phyloP scores from a whole-genome alignment of 2,113 vertebrate species.

The Dromas ardeola region DNA sequence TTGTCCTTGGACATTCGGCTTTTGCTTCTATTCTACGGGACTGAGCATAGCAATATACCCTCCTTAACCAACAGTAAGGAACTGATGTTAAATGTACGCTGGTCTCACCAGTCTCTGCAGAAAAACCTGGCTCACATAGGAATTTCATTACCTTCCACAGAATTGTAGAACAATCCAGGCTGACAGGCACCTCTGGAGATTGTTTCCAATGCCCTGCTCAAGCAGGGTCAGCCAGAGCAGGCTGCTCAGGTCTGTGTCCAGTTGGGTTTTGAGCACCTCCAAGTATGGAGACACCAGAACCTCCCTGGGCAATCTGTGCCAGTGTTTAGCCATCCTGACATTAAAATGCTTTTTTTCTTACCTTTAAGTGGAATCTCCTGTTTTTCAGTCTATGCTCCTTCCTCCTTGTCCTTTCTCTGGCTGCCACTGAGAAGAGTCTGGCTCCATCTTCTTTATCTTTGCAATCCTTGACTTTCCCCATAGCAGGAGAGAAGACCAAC shows the following conservation, averaged over 20 bases:
- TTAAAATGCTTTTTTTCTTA: not conserved
- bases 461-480: not conserved
- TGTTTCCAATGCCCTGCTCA: not conserved
- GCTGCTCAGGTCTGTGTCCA: not conserved
- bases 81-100: not conserved
- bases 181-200: not conserved
- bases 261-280: not conserved
- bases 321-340: not conserved
- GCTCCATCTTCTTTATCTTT: not conserved
- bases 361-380: not conserved
- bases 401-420: not conserved
- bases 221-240: not conserved
- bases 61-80: not conserved
- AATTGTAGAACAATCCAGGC: not conserved
- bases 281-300: not conserved
- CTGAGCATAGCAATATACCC: not conserved
- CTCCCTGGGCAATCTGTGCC: too few species aligned
- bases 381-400: not conserved
- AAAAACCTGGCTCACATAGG: not conserved
- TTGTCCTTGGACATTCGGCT: not conserved
- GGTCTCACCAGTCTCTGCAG: not conserved
- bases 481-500: not conserved
- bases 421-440: not conserved
- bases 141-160: not conserved
- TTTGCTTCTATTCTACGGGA: not conserved